Conservation (phyloP, 2,113 vertebrate genomes). For the Corythornis vintsioides region DNA sequence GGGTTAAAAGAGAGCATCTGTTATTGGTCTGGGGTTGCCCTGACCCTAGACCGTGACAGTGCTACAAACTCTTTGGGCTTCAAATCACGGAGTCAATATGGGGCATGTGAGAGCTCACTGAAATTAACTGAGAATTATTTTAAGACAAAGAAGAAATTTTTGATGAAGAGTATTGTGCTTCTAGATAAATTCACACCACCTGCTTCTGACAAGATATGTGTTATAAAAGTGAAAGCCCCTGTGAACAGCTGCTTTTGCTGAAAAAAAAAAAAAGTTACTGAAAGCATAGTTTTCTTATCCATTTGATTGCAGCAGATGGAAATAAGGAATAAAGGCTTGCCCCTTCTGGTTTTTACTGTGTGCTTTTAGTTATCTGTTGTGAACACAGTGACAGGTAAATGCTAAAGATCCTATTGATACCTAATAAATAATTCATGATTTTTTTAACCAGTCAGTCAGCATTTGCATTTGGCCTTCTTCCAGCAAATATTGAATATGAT, state of each 20-base stretch:
- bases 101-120: not conserved
- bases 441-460: not conserved
- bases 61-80: not conserved
- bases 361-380: not conserved
- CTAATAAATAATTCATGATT: not conserved
- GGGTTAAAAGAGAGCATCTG: too few relatives aligned
- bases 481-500: constrained; percentile 3
- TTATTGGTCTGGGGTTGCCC: too few relatives aligned
- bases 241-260: not conserved
- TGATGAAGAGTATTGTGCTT: not conserved
- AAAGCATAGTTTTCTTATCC: not conserved
- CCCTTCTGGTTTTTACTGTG: not conserved
- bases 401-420: not conserved
- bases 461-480: constrained; percentile 27
- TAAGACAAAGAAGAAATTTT: not conserved
- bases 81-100: not conserved
- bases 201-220: not conserved
- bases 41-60: too few relatives aligned
- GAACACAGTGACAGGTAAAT: not conserved
- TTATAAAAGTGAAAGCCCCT: not conserved
- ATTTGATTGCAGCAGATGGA: not conserved
- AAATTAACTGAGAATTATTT: constrained; percentile 23
- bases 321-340: not conserved
- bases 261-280: not conserved
- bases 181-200: not conserved